A percentile compares a stretch with the other conserved stretches of the same genome.
phyloP scores from a whole-genome alignment of 2,113 vertebrate species.

The Sinocyclocheilus grahami region DNA sequence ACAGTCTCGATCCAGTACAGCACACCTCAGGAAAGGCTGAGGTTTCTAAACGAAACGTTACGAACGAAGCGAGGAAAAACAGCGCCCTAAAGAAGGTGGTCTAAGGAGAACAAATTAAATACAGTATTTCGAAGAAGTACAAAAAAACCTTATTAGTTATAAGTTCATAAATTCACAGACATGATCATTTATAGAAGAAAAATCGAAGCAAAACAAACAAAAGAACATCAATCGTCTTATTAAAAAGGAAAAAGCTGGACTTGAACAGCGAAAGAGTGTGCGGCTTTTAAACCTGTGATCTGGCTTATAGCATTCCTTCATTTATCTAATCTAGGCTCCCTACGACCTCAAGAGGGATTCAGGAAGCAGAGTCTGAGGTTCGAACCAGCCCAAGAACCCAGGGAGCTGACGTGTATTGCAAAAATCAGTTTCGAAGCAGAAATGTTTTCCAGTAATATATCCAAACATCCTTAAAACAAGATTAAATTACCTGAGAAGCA shows the following conservation, averaged over 20 bases:
- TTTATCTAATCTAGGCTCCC: slow-evolving; percentile 24
- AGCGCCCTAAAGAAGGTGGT: slow-evolving; percentile 54
- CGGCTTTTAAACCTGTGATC: slow-evolving; percentile 37
- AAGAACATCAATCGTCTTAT: slow-evolving; percentile 60
- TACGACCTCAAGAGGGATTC: slow-evolving; percentile 5
- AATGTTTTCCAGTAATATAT: background rate
- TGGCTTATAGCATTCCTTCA: slow-evolving; percentile 51
- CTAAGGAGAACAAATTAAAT: slow-evolving; percentile 55
- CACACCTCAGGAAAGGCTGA: slow-evolving; percentile 82
- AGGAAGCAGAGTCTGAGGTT: slow-evolving; percentile 25
- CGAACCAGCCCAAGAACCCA: slow-evolving; percentile 16
- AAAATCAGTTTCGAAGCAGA: background rate
- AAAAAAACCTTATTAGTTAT: slow-evolving; percentile 49
- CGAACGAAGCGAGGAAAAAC: slow-evolving; percentile 53
- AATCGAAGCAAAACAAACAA: slow-evolving; percentile 36
- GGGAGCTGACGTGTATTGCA: slow-evolving; percentile 6
- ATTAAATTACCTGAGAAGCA: background rate
- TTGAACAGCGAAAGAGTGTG: slow-evolving; percentile 43
- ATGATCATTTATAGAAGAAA: slow-evolving; percentile 55
- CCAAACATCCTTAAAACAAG: background rate
- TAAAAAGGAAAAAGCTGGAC: slow-evolving; percentile 44
- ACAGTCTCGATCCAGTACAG: slow-evolving; percentile 91
- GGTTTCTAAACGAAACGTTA: slow-evolving; percentile 70
- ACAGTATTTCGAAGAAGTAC: slow-evolving; percentile 45
- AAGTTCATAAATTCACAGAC: slow-evolving; percentile 63